Conservation (phyloP, 2,797 vertebrate genomes). For the Anisognathus igniventris region DNA sequence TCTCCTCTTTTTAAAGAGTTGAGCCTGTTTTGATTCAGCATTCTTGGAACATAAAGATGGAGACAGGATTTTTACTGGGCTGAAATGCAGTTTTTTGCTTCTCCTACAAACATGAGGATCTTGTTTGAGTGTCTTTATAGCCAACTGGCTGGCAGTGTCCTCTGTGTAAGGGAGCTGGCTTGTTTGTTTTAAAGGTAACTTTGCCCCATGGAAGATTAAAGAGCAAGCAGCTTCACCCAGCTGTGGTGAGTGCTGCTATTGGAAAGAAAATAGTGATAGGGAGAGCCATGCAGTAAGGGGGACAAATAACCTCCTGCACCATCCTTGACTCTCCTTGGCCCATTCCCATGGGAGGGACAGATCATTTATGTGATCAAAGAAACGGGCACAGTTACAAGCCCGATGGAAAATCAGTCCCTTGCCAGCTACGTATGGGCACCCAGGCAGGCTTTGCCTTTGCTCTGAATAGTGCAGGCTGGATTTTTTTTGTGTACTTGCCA, state of each 20-base stretch:
- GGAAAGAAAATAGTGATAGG: neutral
- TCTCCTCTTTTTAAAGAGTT: neutral
- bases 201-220: neutral
- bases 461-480: neutral
- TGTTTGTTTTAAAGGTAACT: neutral
- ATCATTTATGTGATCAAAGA: neutral
- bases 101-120: neutral
- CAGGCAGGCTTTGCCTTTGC: neutral
- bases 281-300: neutral
- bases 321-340: neutral
- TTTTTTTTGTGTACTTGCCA: neutral
- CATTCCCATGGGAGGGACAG: neutral
- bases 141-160: neutral
- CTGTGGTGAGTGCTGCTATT: neutral
- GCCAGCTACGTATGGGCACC: neutral
- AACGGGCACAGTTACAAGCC: neutral
- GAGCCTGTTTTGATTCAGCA: constrained; percentile 20
- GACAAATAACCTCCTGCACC: neutral
- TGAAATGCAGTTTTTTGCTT: neutral
- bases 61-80: constrained; percentile 8
- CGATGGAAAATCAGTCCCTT: neutral
- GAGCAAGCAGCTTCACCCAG: neutral
- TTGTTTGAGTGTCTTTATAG: neutral
- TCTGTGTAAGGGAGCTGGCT: neutral
- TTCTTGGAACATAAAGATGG: neutral